These are phyloP conservation scores for Bombus breviceps DNA, from an alignment of 1,140 invertebrate species.

Conservation along the genomic window DNA sequence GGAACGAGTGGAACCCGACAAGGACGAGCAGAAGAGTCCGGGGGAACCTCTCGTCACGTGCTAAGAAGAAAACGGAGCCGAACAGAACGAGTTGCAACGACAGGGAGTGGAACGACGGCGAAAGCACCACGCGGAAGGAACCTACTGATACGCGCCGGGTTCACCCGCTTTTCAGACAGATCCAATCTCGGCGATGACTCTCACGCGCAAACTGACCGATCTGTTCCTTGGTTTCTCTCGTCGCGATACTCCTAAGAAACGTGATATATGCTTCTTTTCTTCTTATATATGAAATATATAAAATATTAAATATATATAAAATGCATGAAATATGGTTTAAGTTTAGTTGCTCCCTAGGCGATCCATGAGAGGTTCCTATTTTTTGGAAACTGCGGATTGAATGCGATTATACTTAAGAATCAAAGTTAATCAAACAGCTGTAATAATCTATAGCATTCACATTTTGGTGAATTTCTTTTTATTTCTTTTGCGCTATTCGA, in stretches of 20 bases:
- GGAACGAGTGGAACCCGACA: background rate
- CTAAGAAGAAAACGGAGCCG: background rate
- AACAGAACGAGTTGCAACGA: background rate
- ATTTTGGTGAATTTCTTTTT: too few relatives aligned
- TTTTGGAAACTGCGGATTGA: too few relatives aligned
- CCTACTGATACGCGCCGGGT: background rate
- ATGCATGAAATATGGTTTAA: too few relatives aligned
- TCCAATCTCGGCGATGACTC: background rate
- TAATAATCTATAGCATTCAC: too few relatives aligned
- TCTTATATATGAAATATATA: background rate
- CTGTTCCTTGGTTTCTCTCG: background rate
- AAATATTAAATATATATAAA: too few relatives aligned
- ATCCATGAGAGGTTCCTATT: too few relatives aligned
- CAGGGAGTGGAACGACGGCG: slow-evolving; percentile 34
- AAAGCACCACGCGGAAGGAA: slow-evolving; percentile 52
- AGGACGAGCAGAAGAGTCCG: background rate
- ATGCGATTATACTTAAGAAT: too few relatives aligned
- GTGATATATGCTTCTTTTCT: background rate
- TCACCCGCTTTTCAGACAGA: slow-evolving; percentile 17
- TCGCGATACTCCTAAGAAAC: background rate
- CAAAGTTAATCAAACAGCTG: too few relatives aligned
- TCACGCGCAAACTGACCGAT: background rate
- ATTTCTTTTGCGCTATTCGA: too few relatives aligned
- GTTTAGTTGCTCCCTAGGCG: too few relatives aligned
- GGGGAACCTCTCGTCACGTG: slow-evolving; percentile 25